A percentile compares a stretch with the other conserved stretches of the same genome.
phyloP scores from a whole-genome alignment of 2,888 invertebrate species.

The Listrodromus nycthemerus region DNA sequence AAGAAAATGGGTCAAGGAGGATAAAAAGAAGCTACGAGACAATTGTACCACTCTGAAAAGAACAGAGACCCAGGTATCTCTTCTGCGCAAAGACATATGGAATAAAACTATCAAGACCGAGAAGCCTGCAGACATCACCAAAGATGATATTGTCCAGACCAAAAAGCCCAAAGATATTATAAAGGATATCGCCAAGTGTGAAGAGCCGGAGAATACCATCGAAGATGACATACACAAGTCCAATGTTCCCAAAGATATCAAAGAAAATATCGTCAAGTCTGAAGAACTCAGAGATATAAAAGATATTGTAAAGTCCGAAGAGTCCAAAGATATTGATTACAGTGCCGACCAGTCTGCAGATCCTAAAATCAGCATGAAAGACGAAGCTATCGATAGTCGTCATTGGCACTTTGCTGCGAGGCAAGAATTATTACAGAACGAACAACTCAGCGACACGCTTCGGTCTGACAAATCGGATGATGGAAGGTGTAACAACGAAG shows the following conservation, averaged over 20 bases:
- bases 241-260: background rate
- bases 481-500: background rate
- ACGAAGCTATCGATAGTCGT: slow-evolving; percentile 22
- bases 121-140: background rate
- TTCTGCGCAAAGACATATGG: background rate
- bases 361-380: background rate
- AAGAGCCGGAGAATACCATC: background rate
- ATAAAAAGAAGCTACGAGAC: slow-evolving; percentile 27
- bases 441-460: background rate
- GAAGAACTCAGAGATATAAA: background rate
- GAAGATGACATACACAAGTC: background rate
- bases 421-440: background rate
- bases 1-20: slow-evolving; percentile 42
- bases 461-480: background rate
- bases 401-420: background rate
- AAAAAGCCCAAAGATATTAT: background rate
- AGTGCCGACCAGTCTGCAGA: background rate
- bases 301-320: background rate
- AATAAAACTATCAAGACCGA: background rate
- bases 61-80: background rate
- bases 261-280: background rate
- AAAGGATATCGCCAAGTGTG: background rate
- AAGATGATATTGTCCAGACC: background rate
- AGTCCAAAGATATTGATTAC: background rate
- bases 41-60: background rate